A percentile compares a stretch with the other conserved stretches of the same genome.
Evolutionary conservation across 1,140 invertebrate genomes (phyloP).

Genomic region (Aphelenchoides fujianensis): DNA sequence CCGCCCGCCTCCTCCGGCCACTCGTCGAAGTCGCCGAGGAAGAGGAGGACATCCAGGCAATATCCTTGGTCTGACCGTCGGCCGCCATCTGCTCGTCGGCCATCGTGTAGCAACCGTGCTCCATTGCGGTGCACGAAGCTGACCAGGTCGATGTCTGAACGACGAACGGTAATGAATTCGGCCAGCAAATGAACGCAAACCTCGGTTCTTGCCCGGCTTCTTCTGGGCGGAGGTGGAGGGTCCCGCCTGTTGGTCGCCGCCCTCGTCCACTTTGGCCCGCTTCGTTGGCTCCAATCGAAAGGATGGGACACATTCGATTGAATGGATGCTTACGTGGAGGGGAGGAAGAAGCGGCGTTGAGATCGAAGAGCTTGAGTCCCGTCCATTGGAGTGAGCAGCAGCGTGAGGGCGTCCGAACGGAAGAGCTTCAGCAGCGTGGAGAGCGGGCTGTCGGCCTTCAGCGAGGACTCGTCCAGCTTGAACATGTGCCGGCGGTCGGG

Average conservation of each 20-base stretch:
- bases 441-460: conserved; percentile 20
- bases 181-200: too few relatives aligned
- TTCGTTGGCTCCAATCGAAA: too few relatives aligned
- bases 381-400: conserved; percentile 46
- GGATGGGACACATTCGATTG: too few relatives aligned
- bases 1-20: conserved; percentile 40
- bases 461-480: neutral
- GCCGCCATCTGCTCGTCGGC: conserved; percentile 34
- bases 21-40: conserved; percentile 28
- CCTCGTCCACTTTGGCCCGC: too few relatives aligned
- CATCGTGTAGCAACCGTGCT: conserved; percentile 44
- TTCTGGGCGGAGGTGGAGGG: too few relatives aligned
- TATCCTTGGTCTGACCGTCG: conserved; percentile 43
- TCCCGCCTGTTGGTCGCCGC: too few relatives aligned
- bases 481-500: conserved; percentile 39
- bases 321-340: too few relatives aligned
- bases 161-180: too few relatives aligned
- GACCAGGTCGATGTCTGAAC: conserved; percentile 41
- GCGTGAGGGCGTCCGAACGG: conserved; percentile 43
- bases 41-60: conserved; percentile 42
- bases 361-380: conserved; percentile 39
- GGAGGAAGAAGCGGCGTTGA: too few relatives aligned
- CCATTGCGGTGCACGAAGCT: conserved; percentile 33
- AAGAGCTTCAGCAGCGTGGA: conserved; percentile 32
- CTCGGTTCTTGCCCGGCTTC: too few relatives aligned